phyloP scores from a whole-genome alignment of 2,888 invertebrate species.

The Synergus gifuensis region DNA sequence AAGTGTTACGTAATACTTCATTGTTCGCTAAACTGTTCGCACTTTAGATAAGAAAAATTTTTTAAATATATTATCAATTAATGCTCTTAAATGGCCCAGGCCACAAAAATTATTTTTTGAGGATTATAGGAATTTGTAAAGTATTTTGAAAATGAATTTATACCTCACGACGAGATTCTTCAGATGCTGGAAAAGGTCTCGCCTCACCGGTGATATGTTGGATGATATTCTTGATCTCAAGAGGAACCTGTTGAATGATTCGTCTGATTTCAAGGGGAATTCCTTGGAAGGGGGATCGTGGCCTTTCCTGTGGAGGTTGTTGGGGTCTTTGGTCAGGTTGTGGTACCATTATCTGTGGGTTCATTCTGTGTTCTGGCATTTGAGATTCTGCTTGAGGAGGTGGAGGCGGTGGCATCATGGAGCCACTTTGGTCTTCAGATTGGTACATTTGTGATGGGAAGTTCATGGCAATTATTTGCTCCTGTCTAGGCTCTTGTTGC shows the following conservation, averaged over 20 bases:
- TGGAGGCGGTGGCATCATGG: conserved; percentile 70
- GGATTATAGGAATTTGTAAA: neutral
- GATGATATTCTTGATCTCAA: conserved; percentile 73
- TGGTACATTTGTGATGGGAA: conserved; percentile 50
- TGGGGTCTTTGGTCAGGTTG: conserved; percentile 65
- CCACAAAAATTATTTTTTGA: too few relatives aligned
- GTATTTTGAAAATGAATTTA: neutral
- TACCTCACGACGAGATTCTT: conserved; percentile 71
- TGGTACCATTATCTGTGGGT: conserved; percentile 65
- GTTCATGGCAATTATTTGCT: conserved; percentile 65
- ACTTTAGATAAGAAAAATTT: too few relatives aligned
- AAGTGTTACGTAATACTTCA: neutral
- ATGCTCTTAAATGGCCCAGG: too few relatives aligned
- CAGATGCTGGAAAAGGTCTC: conserved; percentile 62
- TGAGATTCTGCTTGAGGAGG: conserved; percentile 59
- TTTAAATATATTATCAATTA: too few relatives aligned
- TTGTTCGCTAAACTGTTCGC: neutral
- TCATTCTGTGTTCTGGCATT: conserved; percentile 65
- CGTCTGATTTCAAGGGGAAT: conserved; percentile 73
- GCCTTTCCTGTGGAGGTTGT: conserved; percentile 65
- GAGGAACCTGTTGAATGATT: conserved; percentile 73
- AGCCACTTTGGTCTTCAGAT: conserved; percentile 63
- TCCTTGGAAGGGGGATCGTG: conserved; percentile 73
- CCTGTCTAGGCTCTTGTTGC: conserved; percentile 70
- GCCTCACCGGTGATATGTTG: conserved; percentile 70